Evolutionary conservation across 37 sponge, comb jelly and placozoan species (phyloP).

Genomic region (Mnemiopsis leidyi): DNA sequence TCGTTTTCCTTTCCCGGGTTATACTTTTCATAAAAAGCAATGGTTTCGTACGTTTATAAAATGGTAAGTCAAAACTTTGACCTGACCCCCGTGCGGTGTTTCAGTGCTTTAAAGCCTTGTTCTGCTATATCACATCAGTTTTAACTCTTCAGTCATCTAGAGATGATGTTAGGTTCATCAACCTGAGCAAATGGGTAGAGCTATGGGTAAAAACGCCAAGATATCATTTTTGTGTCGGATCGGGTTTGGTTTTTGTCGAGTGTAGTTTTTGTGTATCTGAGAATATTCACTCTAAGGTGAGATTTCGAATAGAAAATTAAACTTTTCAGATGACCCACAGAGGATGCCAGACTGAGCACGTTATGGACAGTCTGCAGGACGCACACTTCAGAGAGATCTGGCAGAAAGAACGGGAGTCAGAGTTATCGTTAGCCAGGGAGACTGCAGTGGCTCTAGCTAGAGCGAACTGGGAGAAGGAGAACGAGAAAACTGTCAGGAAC

Average conservation of each 20-base stretch:
- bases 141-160: no score
- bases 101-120: no score
- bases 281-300: no score
- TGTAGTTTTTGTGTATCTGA: no score
- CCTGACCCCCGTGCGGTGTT: no score
- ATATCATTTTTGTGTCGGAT: no score
- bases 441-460: conserved; percentile 50
- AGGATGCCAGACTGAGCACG: conserved; percentile 22
- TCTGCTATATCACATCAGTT: no score
- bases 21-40: background rate
- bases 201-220: no score
- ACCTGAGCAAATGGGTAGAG: no score
- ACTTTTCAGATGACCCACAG: conserved; percentile 48
- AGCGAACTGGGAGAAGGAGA: conserved; percentile 40
- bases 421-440: conserved; percentile 30
- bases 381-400: conserved; percentile 28
- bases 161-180: no score
- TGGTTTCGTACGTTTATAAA: background rate
- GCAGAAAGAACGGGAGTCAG: conserved; percentile 40
- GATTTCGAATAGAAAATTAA: no score
- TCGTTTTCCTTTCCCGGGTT: background rate
- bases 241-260: no score
- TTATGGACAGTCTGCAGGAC: background rate
- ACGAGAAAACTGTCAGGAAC: conserved; percentile 26
- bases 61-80: background rate